Evolutionary conservation across 2,888 invertebrate species (phyloP).

Genomic region (Xiphydria camelus): DNA sequence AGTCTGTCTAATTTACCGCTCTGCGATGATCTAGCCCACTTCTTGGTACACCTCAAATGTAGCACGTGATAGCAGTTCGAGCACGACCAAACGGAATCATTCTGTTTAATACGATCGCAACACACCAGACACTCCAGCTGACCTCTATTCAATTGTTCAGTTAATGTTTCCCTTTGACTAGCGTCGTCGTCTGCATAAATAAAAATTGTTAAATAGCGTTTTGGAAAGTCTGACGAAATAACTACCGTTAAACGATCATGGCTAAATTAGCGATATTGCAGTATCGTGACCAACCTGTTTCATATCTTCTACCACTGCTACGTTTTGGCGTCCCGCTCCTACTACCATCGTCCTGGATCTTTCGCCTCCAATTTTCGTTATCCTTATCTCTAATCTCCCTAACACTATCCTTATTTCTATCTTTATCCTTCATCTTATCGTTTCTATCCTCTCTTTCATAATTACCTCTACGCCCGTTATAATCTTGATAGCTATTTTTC

Average conservation of each 20-base stretch:
- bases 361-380: constrained; percentile 30
- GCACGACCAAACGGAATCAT: constrained; percentile 89
- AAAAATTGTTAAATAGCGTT: not conserved
- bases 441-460: constrained; percentile 19
- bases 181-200: constrained; percentile 60
- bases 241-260: no score
- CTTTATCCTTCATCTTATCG: constrained; percentile 14
- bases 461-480: constrained; percentile 27
- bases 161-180: constrained; percentile 82
- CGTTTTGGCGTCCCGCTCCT: constrained; percentile 26
- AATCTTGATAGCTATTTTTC: constrained; percentile 35
- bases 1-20: constrained; percentile 59
- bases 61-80: constrained; percentile 88
- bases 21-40: constrained; percentile 88
- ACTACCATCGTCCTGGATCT: constrained; percentile 41
- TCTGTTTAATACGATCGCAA: constrained; percentile 81
- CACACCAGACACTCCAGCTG: constrained; percentile 93
- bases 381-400: constrained; percentile 17
- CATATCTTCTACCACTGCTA: constrained; percentile 32
- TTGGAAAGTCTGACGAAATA: not conserved
- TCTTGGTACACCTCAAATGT: constrained; percentile 86
- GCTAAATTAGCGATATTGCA: no score
- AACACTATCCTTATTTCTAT: constrained; percentile 18
- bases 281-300: constrained; percentile 31
- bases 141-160: constrained; percentile 79